Percentiles rank a stretch among this genome's conserved stretches.
Conservation (phyloP, 2,113 vertebrate genomes). For the Ciconia stormi region DNA sequence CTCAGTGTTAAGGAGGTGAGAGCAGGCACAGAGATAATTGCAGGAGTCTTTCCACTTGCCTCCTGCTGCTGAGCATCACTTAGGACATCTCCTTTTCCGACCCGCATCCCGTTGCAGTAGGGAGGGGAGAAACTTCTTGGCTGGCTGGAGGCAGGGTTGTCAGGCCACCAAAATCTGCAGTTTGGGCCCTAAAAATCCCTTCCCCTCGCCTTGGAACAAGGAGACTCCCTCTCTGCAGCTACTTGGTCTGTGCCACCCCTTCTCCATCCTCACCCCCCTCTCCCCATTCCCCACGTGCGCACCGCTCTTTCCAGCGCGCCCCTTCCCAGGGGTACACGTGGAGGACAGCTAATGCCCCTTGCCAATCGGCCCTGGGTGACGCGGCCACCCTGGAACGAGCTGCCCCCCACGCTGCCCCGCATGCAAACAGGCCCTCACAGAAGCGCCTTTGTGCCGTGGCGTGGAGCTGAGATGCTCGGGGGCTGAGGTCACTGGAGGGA, state of each 20-base stretch:
- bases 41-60: background rate
- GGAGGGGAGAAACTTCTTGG: background rate
- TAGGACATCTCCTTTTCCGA: background rate
- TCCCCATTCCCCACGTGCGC: background rate
- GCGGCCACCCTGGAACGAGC: background rate
- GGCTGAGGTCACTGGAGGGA: slow-evolving; percentile 40
- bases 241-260: background rate
- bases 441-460: slow-evolving; percentile 27
- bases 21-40: background rate
- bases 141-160: background rate
- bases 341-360: background rate
- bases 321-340: background rate
- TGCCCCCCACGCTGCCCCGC: background rate
- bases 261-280: background rate
- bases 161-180: background rate
- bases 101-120: background rate
- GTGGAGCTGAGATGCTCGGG: background rate
- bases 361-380: background rate
- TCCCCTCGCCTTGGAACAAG: background rate
- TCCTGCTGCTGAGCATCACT: background rate
- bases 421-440: background rate
- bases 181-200: background rate
- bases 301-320: background rate
- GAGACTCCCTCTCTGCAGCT: background rate
- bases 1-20: background rate